Base-by-base conservation (phyloP, 2,113 vertebrate genomes). In the Engystomops pustulosus region DNA sequence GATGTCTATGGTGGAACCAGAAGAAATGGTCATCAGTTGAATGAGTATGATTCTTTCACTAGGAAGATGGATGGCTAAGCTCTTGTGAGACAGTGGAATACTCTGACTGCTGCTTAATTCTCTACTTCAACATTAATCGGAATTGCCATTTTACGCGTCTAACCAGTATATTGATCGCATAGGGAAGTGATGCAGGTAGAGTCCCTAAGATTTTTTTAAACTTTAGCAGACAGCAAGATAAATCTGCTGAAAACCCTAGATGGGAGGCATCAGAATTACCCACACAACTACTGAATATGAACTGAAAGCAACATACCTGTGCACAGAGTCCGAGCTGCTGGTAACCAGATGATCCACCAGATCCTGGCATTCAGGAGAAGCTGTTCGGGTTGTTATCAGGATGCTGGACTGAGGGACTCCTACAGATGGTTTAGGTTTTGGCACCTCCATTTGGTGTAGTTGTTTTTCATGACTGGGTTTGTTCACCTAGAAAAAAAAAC, bases 301-400 rank as follows among this genome's bases (percentile, higher is more conserved):
- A 45, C 23, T 27, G 0, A 58, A 36, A 36, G 9, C 6, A 44
- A 91, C 91, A 88, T 45, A 93, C 92, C 92, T 93, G 88, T 77
- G 83, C 62, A 88, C 86, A 84, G 91, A 85, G 14, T 70, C 89
- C 0, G 67, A 58, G 53, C 86, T 86, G 65, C 65, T 90, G 8
- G 87, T 86, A 69, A 86, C 85, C 18, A 91, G 45, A 69, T 90
- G 88, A 85, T 91, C 90, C 74, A 88, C 51, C 55, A 89, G 86
- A 68, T 90, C 89, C 87, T 87, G 84, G 53, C 88, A 88, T 77
- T 89, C 88, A 76, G 34, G 86, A 83, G 30, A 12, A 0, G 72
- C 79, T 44, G 18, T 36, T 60, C 58, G 6, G 1, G 84, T 85
- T 10, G 51, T 80, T 69, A 87, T 49, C 1, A 0, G 85, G 65